Percentiles rank a stretch among this genome's conserved stretches.
Conservation (phyloP, 2,888 invertebrate genomes). For the Reticulitermes lucifugus region DNA sequence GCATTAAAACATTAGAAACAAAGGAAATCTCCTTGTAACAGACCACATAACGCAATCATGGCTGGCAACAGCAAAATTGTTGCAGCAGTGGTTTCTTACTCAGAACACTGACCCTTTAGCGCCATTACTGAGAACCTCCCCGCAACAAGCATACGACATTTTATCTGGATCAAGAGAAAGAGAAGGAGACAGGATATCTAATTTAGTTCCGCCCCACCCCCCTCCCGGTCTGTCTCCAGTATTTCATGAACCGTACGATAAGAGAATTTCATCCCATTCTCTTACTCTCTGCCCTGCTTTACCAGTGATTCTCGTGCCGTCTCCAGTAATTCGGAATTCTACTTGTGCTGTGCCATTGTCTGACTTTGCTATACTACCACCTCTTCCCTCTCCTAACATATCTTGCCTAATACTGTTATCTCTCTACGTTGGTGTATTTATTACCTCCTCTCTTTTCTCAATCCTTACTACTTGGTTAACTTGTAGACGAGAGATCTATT, state of each 20-base stretch:
- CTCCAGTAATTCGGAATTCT: slow-evolving; percentile 1
- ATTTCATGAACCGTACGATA: slow-evolving; percentile 6
- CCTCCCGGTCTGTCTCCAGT: neutral
- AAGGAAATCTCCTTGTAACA: neutral
- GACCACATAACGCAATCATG: neutral
- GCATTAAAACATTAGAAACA: neutral
- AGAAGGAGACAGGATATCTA: slow-evolving; percentile 1
- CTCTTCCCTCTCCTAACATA: neutral
- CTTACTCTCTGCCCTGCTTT: neutral
- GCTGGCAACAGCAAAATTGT: neutral
- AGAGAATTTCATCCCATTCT: slow-evolving; percentile 12
- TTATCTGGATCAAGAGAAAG: slow-evolving; percentile 8
- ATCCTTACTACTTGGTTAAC: no score
- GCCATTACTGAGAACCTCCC: neutral
- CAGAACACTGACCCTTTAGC: slow-evolving; percentile 12
- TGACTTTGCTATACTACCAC: neutral
- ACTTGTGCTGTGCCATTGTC: neutral
- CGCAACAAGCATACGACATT: slow-evolving; percentile 5
- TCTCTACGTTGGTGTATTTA: neutral
- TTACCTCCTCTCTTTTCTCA: neutral
- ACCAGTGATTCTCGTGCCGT: neutral
- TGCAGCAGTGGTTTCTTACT: neutral
- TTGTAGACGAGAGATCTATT: no score
- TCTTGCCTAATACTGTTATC: neutral
- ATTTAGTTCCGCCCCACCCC: neutral